Evolutionary conservation across 1,140 invertebrate genomes (phyloP).

Genomic region (Microplitis mediator): DNA sequence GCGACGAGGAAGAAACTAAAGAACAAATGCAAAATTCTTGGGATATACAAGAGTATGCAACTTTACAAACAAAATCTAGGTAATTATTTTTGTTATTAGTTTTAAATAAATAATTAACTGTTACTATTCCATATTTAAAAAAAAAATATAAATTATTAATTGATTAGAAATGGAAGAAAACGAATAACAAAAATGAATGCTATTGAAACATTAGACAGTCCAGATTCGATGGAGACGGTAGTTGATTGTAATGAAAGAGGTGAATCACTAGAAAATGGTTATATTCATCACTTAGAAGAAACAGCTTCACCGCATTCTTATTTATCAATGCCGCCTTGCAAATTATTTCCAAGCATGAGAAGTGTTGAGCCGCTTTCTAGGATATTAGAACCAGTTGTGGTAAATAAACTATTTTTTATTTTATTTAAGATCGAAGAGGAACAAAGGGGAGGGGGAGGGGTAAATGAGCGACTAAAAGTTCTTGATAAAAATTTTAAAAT

Average conservation of each 20-base stretch:
- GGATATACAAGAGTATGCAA: slow-evolving; percentile 43
- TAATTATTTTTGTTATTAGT: slow-evolving; percentile 23
- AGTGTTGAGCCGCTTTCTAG: slow-evolving; percentile 75
- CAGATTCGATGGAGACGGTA: slow-evolving; percentile 40
- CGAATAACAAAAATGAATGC: slow-evolving; percentile 40
- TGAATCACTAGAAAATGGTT: slow-evolving; percentile 47
- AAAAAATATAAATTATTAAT: neutral
- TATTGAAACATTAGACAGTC: slow-evolving; percentile 38
- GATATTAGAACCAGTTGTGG: slow-evolving; percentile 74
- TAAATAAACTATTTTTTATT: slow-evolving; percentile 30
- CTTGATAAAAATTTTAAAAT: too few relatives aligned
- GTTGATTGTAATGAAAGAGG: slow-evolving; percentile 41
- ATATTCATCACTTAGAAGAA: slow-evolving; percentile 43
- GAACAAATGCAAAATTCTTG: slow-evolving; percentile 35
- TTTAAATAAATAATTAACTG: neutral
- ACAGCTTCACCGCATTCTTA: slow-evolving; percentile 69
- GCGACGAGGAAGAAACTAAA: slow-evolving; percentile 47
- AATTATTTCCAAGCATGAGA: slow-evolving; percentile 75
- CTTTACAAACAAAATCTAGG: slow-evolving; percentile 42
- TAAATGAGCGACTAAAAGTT: too few relatives aligned
- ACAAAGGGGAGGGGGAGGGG: too few relatives aligned
- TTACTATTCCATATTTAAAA: neutral
- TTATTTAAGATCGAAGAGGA: neutral
- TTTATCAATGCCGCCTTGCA: slow-evolving; percentile 81
- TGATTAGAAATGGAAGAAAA: slow-evolving; percentile 37